Evolutionary conservation across 1,140 invertebrate genomes (phyloP).

Genomic region (Euborellia annulipes): DNA sequence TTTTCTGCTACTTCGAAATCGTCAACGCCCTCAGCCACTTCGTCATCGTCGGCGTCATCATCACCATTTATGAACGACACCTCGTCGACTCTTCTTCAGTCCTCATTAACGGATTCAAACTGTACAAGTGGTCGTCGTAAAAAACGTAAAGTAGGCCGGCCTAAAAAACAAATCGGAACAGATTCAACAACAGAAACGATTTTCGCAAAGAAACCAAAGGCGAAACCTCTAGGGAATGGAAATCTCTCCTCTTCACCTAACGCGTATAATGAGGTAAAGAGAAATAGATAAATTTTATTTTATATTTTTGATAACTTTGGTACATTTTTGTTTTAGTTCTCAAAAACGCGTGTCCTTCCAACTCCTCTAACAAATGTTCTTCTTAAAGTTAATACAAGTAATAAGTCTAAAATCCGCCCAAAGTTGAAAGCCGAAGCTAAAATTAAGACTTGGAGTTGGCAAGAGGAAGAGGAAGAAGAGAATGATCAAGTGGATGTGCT

Average conservation of each 20-base stretch:
- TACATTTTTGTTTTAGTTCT: no score
- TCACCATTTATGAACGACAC: conserved; percentile 9
- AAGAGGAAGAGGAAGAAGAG: conserved; percentile 30
- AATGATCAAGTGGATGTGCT: no score
- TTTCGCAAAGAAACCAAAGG: conserved; percentile 52
- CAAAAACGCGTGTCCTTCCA: no score
- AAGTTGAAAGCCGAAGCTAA: conserved; percentile 45
- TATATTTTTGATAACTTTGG: no score
- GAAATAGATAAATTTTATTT: no score
- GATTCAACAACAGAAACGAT: conserved; percentile 52
- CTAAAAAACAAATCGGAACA: conserved; percentile 46
- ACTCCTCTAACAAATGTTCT: no score
- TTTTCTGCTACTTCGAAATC: conserved; percentile 10
- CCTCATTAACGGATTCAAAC: conserved; percentile 30
- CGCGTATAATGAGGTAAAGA: no score
- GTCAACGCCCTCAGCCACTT: conserved; percentile 1
- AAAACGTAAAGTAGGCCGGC: conserved; percentile 67
- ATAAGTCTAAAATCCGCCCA: conserved; percentile 17
- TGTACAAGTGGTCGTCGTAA: conserved; percentile 25
- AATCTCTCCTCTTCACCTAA: no score
- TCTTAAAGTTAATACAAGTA: conserved; percentile 23
- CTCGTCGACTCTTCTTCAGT: conserved; percentile 13
- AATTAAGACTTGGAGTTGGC: conserved; percentile 37
- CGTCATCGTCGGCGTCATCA: conserved; percentile 1
- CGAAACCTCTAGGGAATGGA: background rate